Evolutionary conservation across 2,888 invertebrate species (phyloP), one percentile per base, ranked within the genome.

Genomic region (Cataglyphis livida): DNA sequence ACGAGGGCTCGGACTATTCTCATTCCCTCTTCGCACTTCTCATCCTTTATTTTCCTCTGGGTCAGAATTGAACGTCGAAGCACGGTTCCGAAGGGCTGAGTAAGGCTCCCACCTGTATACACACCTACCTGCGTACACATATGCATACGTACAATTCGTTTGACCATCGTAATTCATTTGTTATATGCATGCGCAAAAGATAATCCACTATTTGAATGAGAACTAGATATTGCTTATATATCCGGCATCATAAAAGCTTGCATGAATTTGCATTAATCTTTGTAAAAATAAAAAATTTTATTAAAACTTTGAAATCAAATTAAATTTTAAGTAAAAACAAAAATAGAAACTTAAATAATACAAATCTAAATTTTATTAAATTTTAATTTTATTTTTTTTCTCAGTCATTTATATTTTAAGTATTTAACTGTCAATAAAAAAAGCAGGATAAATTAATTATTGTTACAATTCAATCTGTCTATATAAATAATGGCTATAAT

Each of bases 211-310:
- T 74, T 81, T 74, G 88, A 92, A 93, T 94, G 94, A 94, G 93
- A 94, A 94, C 94, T 93, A 92, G 92, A 93, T 93, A 90, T 83
- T 84, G 78, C 81, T 81, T 82, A 64, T 85, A 91, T 92, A 57
- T 21, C 38, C 54, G 12, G 0, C 25, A 18, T 57, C 54, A 38
- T 59, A 25, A 59, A 38, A 18, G 18, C 18, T 51, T 2, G n/a
- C 7, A 51, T 51, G n/a, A n/a, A 51, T n/a, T 51, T 51, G n/a
- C n/a, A 51, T 51, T 51, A 51, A 51, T n/a, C 7, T n/a, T 51
- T 18, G 51, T n/a, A 6, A n/a, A n/a, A 51, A 48, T 21, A 21
- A 48, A 48, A 48, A n/a, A n/a, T n/a, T n/a, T n/a, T 51, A 51
- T n/a, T 51, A n/a, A 51, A 51, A 51, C 6, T 51, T 51, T 15